Evolutionary conservation across 2,797 vertebrate species (phyloP).

Genomic region (Lophotriccus pileatus): DNA sequence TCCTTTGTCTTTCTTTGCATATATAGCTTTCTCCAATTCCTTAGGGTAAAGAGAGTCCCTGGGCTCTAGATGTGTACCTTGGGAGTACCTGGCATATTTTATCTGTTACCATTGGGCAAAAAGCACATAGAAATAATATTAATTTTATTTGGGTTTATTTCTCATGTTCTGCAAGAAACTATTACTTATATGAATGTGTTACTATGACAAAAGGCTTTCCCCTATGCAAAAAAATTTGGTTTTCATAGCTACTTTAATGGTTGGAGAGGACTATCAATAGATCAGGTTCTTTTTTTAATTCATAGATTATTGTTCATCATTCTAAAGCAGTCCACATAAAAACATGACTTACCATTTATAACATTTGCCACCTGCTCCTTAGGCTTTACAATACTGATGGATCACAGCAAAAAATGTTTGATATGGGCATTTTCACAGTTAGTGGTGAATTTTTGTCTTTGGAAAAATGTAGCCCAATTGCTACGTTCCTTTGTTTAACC

Average conservation of each 20-base stretch:
- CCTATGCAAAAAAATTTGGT: neutral
- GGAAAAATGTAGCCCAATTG: neutral
- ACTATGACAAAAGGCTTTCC: constrained; percentile 39
- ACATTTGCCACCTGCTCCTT: constrained; percentile 31
- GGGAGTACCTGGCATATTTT: constrained; percentile 4
- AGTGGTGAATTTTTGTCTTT: neutral
- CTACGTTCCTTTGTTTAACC: neutral
- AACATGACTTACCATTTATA: neutral
- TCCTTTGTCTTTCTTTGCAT: neutral
- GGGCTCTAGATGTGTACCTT: neutral
- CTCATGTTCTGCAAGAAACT: neutral
- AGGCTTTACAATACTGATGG: neutral
- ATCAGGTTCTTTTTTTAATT: constrained; percentile 37
- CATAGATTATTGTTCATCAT: constrained; percentile 3
- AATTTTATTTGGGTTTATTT: constrained; percentile 35
- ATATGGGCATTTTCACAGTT: neutral
- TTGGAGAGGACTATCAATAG: neutral
- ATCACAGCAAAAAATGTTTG: neutral
- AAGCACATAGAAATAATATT: neutral
- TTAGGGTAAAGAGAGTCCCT: neutral
- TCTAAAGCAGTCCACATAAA: neutral
- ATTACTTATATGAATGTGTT: neutral
- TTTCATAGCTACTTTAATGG: neutral
- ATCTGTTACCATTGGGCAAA: neutral
- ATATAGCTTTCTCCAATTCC: neutral